A percentile compares a stretch with the other conserved stretches of the same genome.
These are phyloP conservation scores for Sphaerophoria rueppellii DNA, from an alignment of 2,888 invertebrate species.

Conservation along the genomic window DNA sequence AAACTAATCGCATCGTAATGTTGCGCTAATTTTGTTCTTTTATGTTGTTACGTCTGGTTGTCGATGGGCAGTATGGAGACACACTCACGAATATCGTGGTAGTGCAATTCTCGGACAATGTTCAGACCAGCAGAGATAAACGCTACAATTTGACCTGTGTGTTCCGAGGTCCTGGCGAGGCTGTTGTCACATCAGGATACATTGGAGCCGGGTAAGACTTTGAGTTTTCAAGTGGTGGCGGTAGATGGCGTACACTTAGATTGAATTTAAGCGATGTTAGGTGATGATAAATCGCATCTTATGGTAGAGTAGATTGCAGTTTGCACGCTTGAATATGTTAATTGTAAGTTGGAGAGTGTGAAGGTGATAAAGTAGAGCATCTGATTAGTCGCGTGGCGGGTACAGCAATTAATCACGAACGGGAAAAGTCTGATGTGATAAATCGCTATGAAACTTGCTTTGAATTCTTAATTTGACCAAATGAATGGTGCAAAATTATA, in stretches of 20 bases:
- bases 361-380: slow-evolving; percentile 9
- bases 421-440: background rate
- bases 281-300: slow-evolving; percentile 44
- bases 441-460: slow-evolving; percentile 19
- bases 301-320: slow-evolving; percentile 46
- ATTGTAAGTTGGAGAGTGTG: slow-evolving; percentile 40
- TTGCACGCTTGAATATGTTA: slow-evolving; percentile 13
- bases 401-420: slow-evolving; percentile 9
- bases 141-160: slow-evolving; percentile 96
- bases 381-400: slow-evolving; percentile 24
- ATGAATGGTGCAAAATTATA: background rate
- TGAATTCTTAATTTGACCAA: background rate
- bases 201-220: slow-evolving; percentile 92
- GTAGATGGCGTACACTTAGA: background rate
- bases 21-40: slow-evolving; percentile 61
- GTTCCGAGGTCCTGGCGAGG: slow-evolving; percentile 95
- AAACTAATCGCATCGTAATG: slow-evolving; percentile 59
- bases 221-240: slow-evolving; percentile 26
- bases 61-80: slow-evolving; percentile 88
- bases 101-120: slow-evolving; percentile 96
- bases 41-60: slow-evolving; percentile 9
- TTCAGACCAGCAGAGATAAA: slow-evolving; percentile 95
- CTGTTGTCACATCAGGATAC: slow-evolving; percentile 95
- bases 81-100: slow-evolving; percentile 97
- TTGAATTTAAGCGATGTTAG: slow-evolving; percentile 27